Evolutionary conservation across 2,888 invertebrate species (phyloP).

Genomic region (Anthrax anthrax): DNA sequence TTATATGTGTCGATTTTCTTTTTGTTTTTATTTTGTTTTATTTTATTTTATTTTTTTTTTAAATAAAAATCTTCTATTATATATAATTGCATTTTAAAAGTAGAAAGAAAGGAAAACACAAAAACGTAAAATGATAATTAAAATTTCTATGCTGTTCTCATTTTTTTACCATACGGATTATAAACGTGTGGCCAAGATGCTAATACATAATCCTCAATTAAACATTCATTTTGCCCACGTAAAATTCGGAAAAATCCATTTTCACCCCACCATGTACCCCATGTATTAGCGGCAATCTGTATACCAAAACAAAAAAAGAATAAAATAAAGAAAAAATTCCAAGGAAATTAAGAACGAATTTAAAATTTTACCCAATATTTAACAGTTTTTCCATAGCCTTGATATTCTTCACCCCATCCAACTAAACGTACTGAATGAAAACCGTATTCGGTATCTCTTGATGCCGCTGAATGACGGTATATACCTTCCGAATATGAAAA

Average conservation of each 20-base stretch:
- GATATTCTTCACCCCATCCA: conserved; percentile 76
- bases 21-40: no score
- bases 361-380: conserved; percentile 67
- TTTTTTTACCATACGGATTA: neutral
- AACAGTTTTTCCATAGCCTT: conserved; percentile 37
- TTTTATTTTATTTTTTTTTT: no score
- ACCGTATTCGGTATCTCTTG: conserved; percentile 44
- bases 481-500: conserved; percentile 78
- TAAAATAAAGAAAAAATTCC: neutral
- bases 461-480: conserved; percentile 51
- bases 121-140: no score
- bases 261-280: conserved; percentile 89
- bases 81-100: no score
- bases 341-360: neutral
- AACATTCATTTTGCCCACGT: conserved; percentile 73
- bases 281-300: conserved; percentile 85
- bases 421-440: conserved; percentile 84
- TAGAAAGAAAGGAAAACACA: no score
- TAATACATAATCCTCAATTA: conserved; percentile 80
- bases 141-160: no score
- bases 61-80: no score
- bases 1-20: no score
- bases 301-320: conserved; percentile 11
- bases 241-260: conserved; percentile 77
- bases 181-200: conserved; percentile 48